Evolutionary conservation across 1,140 invertebrate genomes (phyloP), one percentile per base, ranked within the genome.

Genomic region (Listronotus bonariensis): DNA sequence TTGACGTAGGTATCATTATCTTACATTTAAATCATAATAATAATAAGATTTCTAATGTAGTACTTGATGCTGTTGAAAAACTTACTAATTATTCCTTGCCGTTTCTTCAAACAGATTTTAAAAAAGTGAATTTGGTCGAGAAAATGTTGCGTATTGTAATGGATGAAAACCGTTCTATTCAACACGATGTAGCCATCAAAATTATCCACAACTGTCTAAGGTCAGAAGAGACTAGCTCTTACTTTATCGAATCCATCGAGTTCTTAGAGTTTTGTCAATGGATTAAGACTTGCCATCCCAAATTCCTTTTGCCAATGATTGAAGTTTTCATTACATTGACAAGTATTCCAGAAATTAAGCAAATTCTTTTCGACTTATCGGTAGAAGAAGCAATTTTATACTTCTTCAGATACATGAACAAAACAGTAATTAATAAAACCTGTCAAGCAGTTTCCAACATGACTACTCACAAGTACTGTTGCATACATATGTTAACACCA

Each of bases 261-360:
- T 75, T 75, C 55, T 49, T 75, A 14, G 59, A 74, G 52, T 68
- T 75, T n/a, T 72, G 69, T 31, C 53, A 69, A 18, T 75, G 73
- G 73, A 53, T 68, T 5, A 74, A 72, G 58, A 69, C 55, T 11
- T 75, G 72, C 42, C 48, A 62, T 15, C 36, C 43, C n/a, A 63
- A 64, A 9, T 68, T 58, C 32, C 51, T 72, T 12, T 36, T 52
- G 6, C 55, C 63, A 5, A 41, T 58, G 10, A 60, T 64, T 18
- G 41, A 66, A 31, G 64, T 75, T 18, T 68, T 75, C 18, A 42
- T 66, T n/a, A 67, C 64, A 32, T 32, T 73, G 3, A 65, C 73
- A 0, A 65, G 55, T 38, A 68, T 71, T 43, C 68, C 68, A 4
- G 41, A 60, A 26, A 57, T 73, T 3, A 69, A 61, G 57, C 73